Conservation (phyloP, 2,113 vertebrate genomes). For the Perognathus longimembris region DNA sequence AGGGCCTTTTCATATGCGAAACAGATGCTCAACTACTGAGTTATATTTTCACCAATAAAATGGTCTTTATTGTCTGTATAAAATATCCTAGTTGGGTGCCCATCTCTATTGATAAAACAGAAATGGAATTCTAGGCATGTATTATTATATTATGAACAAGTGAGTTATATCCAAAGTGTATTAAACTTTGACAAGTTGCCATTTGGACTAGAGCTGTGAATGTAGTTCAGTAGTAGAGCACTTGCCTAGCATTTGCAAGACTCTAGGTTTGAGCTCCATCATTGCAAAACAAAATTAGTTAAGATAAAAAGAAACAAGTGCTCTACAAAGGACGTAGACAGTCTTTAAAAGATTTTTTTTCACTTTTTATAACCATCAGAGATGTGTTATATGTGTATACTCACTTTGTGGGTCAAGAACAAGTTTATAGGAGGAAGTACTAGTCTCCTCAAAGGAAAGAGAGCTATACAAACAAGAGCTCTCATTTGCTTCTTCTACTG, state of each 20-base stretch:
- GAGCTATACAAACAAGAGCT: conserved; percentile 51
- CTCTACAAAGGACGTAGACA: conserved; percentile 17
- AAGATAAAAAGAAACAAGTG: conserved; percentile 5
- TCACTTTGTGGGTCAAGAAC: conserved; percentile 61
- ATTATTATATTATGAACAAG: conserved; percentile 25
- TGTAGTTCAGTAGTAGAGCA: background rate
- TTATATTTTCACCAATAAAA: too few species aligned
- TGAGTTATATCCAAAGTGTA: background rate
- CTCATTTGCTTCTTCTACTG: background rate
- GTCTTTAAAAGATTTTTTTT: conserved; percentile 45
- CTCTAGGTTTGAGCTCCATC: background rate
- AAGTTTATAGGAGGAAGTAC: background rate
- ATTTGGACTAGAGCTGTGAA: background rate
- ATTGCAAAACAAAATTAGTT: background rate
- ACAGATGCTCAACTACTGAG: too few species aligned
- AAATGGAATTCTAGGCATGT: background rate
- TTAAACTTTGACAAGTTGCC: background rate
- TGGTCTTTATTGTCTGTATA: too few species aligned
- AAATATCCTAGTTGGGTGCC: too few species aligned
- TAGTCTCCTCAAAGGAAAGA: background rate
- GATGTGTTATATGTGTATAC: conserved; percentile 1
- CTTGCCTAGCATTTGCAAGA: background rate
- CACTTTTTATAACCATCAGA: background rate
- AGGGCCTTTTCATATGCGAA: too few species aligned
- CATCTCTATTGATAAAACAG: background rate